Base-by-base conservation (phyloP, 2,797 vertebrate genomes). In the Phrynocephalus forsythii region DNA sequence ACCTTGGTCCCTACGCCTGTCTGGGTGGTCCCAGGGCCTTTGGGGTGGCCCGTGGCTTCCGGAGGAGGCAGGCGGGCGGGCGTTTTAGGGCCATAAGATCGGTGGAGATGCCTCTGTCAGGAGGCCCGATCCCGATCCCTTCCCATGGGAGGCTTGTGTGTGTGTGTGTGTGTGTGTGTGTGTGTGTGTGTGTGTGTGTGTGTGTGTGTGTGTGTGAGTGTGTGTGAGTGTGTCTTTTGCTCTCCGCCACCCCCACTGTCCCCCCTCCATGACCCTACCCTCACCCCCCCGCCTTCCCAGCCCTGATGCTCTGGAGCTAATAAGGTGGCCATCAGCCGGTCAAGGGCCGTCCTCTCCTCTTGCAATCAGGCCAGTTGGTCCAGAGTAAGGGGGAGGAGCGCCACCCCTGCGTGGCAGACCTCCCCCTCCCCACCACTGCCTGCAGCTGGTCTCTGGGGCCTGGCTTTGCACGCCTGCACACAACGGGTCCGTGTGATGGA, bases 261-360 rank as follows among this genome's bases (percentile, higher is more conserved):
- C 13, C 60, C 60, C 60, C 60, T 63, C 15, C 20, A 5, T 20
- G 60, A 56, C 52, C 9, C 18, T 63, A 13, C 16, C 60, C 60
- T 13, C 15, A 15, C 60, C 60, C 60, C 60, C 60, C 60, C 15
- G 15, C 6, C 20, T 71, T 44, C 52, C 52, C 38, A 0, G 50
- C 5, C 60, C 26, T 48, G 15, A 24, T 79, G 81, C 72, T 89
- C 75, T 79, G 56, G 76, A 44, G 88, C 50, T 79, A 86, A 86
- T 75, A 68, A 89, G 85, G 84, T 7, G 63, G 52, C 67, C 28
- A 33, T 13, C 6, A 7, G 79, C 10, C 77, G 56, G 75, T 18
- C 10, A 15, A 78, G n/a, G 52, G 24, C 56, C 38, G 30, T 75
- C 16, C 9, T 38, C 69, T 52, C 5, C 48, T 11, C 4, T 5